These are phyloP conservation scores for Morone saxatilis DNA, from an alignment of 2,113 vertebrate species.

Conservation along the genomic window DNA sequence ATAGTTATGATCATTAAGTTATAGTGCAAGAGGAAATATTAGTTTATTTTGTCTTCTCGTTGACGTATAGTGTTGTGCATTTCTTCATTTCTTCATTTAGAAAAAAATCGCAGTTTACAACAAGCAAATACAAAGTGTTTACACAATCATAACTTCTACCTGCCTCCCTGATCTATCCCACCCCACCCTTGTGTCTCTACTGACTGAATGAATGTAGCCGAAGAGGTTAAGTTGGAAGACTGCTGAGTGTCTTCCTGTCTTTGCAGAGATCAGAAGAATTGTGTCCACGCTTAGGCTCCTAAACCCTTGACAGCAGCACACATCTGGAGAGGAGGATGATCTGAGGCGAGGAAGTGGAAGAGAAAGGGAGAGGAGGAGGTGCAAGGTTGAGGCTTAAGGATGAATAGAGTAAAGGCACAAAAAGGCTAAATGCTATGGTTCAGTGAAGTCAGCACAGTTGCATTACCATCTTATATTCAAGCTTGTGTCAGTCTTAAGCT, in stretches of 20 bases:
- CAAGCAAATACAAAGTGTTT: background rate
- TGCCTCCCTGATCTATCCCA: background rate
- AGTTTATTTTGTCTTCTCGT: too few relatives aligned
- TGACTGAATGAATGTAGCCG: background rate
- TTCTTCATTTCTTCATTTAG: too few relatives aligned
- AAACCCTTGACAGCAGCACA: constrained; percentile 50
- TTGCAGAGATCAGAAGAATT: constrained; percentile 63
- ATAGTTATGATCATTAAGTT: too few relatives aligned
- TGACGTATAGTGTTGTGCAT: too few relatives aligned
- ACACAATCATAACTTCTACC: background rate
- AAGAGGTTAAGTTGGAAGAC: constrained; percentile 14
- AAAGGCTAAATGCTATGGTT: constrained; percentile 19
- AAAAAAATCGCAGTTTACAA: background rate
- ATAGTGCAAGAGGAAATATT: too few relatives aligned
- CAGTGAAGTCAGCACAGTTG: constrained; percentile 21
- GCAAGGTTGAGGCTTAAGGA: constrained; percentile 29
- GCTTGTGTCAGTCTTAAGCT: background rate
- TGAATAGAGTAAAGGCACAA: background rate
- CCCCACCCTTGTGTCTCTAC: background rate
- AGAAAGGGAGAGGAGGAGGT: constrained; percentile 13
- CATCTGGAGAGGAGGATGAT: constrained; percentile 36
- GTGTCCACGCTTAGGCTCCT: constrained; percentile 42
- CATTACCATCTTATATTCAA: background rate
- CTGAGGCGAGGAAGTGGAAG: constrained; percentile 27
- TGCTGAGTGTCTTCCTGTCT: constrained; percentile 26